Evolutionary conservation across 2,797 vertebrate species (phyloP).

Genomic region (Menidia menidia): DNA sequence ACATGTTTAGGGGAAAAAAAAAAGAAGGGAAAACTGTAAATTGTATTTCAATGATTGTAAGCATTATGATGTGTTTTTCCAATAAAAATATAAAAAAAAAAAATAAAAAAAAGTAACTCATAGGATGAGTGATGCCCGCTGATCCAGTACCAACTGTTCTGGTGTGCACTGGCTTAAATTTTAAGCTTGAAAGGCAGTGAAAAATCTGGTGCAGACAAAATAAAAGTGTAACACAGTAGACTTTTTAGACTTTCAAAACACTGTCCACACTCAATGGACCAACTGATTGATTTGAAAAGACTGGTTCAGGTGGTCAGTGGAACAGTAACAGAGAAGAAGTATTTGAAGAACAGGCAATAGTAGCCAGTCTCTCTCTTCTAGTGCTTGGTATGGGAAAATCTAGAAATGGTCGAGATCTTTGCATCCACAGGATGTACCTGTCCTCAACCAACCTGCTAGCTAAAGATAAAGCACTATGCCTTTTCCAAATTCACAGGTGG

Average conservation of each 20-base stretch:
- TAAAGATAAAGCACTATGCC: constrained; percentile 4
- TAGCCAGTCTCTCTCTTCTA: no score
- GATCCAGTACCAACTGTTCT: background rate
- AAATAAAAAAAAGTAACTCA: no score
- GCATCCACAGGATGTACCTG: background rate
- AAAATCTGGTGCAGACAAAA: background rate
- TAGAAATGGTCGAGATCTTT: background rate
- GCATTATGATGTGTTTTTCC: no score
- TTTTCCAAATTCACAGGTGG: constrained; percentile 4
- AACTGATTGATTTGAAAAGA: background rate
- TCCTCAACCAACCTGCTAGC: background rate
- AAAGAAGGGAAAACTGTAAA: no score
- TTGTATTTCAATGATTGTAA: no score
- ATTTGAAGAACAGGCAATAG: no score
- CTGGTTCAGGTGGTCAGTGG: background rate
- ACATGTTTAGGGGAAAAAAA: no score
- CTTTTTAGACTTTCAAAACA: background rate
- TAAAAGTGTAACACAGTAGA: background rate
- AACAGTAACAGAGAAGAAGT: no score
- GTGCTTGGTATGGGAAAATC: no score
- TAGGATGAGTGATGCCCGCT: background rate
- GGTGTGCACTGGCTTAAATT: background rate
- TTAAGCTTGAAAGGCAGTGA: constrained; percentile 1
- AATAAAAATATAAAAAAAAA: no score
- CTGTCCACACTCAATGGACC: background rate